Base-by-base conservation (phyloP, 2,113 vertebrate species). In the Panthera tigris region DNA sequence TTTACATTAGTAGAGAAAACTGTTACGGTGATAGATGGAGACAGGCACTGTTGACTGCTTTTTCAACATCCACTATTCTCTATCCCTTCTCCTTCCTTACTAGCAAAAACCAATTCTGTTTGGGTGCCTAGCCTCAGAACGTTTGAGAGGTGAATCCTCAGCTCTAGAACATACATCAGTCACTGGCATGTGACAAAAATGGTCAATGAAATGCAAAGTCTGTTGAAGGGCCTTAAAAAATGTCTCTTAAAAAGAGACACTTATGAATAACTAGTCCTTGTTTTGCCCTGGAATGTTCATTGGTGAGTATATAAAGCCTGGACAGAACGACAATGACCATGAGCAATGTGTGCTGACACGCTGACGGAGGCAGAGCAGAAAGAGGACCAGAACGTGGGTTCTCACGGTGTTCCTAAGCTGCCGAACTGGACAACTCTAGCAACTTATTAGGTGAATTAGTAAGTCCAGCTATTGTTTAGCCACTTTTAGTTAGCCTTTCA, bases 41-140 rank as follows among this genome's bases (percentile, higher is more conserved):
- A 84, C 2, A 86, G 79, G 86, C 15, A 25, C 11, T 76, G 61
- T 16, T 91, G 87, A 94, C 10, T 89, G 39, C n/a, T 66, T 94
- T 82, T 52, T 36, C 11, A 89, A 52, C 50, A 81, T 63, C 25
- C n/a, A 61, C 33, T 94, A 85, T 83, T 79, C 63, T 76, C 33
- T 8, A 61, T 78, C 63, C 61, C 61, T 55, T 73, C 63, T 94
- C 48, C 15, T 92, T 88, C 66, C 41, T 33, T 94, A 39, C 52
- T 85, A 92, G 84, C 63, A 61, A 79, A 91, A 97, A 82, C 36
- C 23, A 79, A 73, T 66, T 57, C n/a, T 85, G 18, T 87, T 48
- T 83, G 23, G 33, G n/a, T 66, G 65, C 61, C 66, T 48, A 88
- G 61, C 5, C 29, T 76, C 76, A n/a, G 16, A 91, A 89, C 23